These are phyloP conservation scores for Pholis gunnellus DNA, from an alignment of 2,113 vertebrate genomes.

Conservation along the genomic window DNA sequence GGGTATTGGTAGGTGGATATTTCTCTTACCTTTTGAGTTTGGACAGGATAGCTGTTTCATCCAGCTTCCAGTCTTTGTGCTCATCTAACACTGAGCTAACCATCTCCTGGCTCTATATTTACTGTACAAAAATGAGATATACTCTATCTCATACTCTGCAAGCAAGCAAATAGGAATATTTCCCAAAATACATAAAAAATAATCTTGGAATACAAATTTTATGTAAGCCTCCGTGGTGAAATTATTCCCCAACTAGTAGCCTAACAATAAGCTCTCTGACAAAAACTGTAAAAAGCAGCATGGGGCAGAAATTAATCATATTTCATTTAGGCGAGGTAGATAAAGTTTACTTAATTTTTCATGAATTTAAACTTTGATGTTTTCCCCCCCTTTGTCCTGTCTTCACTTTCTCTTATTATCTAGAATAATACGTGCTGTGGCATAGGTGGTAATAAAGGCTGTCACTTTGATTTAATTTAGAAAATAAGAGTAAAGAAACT, in stretches of 20 bases:
- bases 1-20: not conserved
- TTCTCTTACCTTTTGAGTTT: not conserved
- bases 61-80: too few relatives aligned
- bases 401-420: slow-evolving; percentile 27
- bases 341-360: slow-evolving; percentile 2
- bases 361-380: not conserved
- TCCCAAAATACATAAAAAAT: not conserved
- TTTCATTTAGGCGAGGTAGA: too few relatives aligned
- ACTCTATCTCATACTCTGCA: not conserved
- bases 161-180: not conserved
- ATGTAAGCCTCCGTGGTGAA: not conserved
- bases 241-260: not conserved
- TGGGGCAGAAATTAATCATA: not conserved
- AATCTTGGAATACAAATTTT: not conserved
- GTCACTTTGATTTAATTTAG: slow-evolving; percentile 21
- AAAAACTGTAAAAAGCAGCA: not conserved
- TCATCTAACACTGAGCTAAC: not conserved
- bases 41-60: too few relatives aligned
- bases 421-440: not conserved
- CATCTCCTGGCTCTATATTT: not conserved
- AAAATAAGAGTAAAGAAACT: slow-evolving; percentile 14
- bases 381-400: not conserved
- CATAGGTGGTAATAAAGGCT: slow-evolving; percentile 26
- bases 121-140: not conserved
- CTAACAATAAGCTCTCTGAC: not conserved